These are phyloP conservation scores for Drosophila bifasciata DNA, from an alignment of 1,140 invertebrate genomes.

Conservation along the genomic window DNA sequence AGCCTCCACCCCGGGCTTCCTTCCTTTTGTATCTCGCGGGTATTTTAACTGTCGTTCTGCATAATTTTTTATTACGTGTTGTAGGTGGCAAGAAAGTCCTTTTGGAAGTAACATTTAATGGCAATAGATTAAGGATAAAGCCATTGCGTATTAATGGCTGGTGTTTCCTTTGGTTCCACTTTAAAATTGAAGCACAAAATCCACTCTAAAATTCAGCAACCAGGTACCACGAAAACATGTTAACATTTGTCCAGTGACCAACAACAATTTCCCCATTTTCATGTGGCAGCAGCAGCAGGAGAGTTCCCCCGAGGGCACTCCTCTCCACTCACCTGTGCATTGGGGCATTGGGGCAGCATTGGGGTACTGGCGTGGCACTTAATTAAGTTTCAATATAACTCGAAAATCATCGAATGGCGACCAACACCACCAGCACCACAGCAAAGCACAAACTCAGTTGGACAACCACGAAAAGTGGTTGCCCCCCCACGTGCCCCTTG, in stretches of 20 bases:
- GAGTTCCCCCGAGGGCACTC: not conserved
- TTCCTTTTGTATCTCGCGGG: conserved; percentile 60
- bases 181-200: conserved; percentile 30
- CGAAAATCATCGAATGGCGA: conserved; percentile 33
- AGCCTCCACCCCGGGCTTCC: too few species aligned
- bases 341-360: not conserved
- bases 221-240: conserved; percentile 52
- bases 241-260: conserved; percentile 54
- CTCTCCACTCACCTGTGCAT: conserved; percentile 7
- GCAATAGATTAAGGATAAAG: conserved; percentile 35
- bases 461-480: conserved; percentile 65
- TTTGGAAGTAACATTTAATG: conserved; percentile 22
- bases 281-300: too few species aligned
- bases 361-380: conserved; percentile 50
- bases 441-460: conserved; percentile 55
- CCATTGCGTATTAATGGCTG: conserved; percentile 9
- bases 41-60: conserved; percentile 45
- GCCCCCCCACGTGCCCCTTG: not conserved
- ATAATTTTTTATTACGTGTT: conserved; percentile 48
- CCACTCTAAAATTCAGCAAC: conserved; percentile 35
- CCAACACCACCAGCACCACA: conserved; percentile 44
- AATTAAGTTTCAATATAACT: conserved; percentile 73
- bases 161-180: not conserved
- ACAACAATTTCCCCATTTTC: conserved; percentile 42
- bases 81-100: conserved; percentile 20